Evolutionary conservation across 2,113 vertebrate species (phyloP).

Genomic region (Lepidothrix coronata): DNA sequence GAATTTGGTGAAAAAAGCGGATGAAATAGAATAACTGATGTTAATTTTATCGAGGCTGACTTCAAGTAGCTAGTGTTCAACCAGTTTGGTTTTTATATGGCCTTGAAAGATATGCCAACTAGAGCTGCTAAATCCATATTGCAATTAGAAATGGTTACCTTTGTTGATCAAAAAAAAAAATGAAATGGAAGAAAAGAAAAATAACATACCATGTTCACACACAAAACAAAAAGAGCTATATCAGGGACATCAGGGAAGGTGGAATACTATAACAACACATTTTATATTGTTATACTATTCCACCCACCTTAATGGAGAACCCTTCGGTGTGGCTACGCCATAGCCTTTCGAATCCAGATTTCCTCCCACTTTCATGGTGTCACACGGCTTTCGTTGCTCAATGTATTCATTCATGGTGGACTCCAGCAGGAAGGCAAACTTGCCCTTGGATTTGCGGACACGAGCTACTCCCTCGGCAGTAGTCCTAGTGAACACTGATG

Average conservation of each 20-base stretch:
- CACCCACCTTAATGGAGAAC: constrained; percentile 99
- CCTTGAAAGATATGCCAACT: constrained; percentile 68
- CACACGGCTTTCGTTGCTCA: constrained; percentile 97
- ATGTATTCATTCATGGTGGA: constrained; percentile 99
- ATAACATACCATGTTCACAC: constrained; percentile 82
- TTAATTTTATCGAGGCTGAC: constrained; percentile 41
- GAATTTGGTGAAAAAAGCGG: constrained; percentile 30
- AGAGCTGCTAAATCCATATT: constrained; percentile 50
- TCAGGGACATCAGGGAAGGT: constrained; percentile 98
- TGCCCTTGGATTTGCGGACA: constrained; percentile 98
- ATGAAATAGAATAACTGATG: constrained; percentile 46
- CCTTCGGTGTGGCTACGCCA: constrained; percentile 97
- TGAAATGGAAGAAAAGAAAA: constrained; percentile 80
- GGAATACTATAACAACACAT: constrained; percentile 99
- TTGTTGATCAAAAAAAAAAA: constrained; percentile 67
- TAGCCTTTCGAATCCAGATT: constrained; percentile 99
- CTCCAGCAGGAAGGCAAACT: constrained; percentile 99
- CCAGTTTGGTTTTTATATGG: constrained; percentile 82
- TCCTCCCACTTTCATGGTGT: constrained; percentile 99
- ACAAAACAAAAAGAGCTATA: constrained; percentile 78
- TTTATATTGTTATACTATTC: constrained; percentile 98
- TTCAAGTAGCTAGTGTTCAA: constrained; percentile 77
- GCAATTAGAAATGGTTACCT: constrained; percentile 76
- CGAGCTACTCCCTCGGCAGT: constrained; percentile 96
- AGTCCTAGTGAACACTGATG: constrained; percentile 96